These are phyloP conservation scores for Nothura maculosa DNA, from an alignment of 2,797 vertebrate species.

Conservation along the genomic window DNA sequence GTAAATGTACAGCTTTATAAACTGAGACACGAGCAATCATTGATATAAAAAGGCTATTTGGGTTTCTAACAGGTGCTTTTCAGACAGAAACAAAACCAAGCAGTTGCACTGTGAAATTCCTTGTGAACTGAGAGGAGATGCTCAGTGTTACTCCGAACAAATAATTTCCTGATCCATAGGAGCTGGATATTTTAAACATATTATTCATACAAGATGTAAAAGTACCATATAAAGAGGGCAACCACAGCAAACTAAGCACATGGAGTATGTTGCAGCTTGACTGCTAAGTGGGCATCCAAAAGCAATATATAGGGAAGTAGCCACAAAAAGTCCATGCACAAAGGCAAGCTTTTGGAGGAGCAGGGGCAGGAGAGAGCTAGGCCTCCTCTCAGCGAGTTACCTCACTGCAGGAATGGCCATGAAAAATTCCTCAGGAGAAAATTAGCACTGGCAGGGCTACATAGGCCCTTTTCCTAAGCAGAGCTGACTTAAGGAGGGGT, in stretches of 20 bases:
- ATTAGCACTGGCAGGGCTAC: not conserved
- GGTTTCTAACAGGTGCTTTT: not conserved
- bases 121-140: not conserved
- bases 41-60: not conserved
- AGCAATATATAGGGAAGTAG: not conserved
- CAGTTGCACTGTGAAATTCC: too few relatives aligned
- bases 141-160: not conserved
- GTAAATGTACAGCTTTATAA: not conserved
- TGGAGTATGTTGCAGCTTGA: fast-evolving
- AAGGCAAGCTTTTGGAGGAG: not conserved
- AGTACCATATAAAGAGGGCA: not conserved
- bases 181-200: not conserved
- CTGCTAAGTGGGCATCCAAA: not conserved
- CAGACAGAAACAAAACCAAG: not conserved
- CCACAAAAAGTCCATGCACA: not conserved
- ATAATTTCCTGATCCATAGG: not conserved
- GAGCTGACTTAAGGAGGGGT: not conserved
- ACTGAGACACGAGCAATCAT: not conserved
- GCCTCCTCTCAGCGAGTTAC: not conserved
- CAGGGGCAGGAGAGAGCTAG: not conserved
- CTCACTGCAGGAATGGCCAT: not conserved
- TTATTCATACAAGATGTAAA: not conserved
- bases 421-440: not conserved
- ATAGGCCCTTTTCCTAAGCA: not conserved
- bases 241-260: not conserved